Base-by-base conservation (phyloP, 1,140 invertebrate genomes). In the Saccostrea glomerata region DNA sequence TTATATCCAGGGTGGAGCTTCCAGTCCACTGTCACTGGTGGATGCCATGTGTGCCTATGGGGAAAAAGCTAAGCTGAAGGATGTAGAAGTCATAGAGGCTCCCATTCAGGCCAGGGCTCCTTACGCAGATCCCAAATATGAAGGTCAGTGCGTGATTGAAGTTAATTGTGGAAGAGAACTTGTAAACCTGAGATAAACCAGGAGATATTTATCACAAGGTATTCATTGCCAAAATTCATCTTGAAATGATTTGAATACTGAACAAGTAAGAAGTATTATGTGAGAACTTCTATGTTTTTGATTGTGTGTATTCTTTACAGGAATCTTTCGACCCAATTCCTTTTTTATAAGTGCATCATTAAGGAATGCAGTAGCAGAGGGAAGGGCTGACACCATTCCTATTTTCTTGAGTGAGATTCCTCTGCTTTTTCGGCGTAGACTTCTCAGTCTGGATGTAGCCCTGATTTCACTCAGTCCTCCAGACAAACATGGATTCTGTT, bases 351-450 rank as follows among this genome's bases (percentile, higher is more conserved):
- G 83, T 96, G 98, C 97, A 6, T 97, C 96, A 0, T 97, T 98
- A 15, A 96, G 98, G 56, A 96, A 97, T 93, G 97, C 98, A 0
- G 97, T 99, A 2, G 97, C 97, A 54, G 97, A 93, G 56, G 98
- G 98, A 2, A 96, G 97, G 82, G 98, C 97, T 0, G 98, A 99
- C 94, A 97, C 96, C 90, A 96, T 98, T 77, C 98, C 98, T 0
- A 98, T 99, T 89, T 99, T 98, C 95, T 95, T 99, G 0, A 97
- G 97, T 87, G 98, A 99, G 94, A 98, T 99, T 93, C 98, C 98
- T 0, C 96, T 97, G 84, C 95, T 99, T 12, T 99, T 99, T 95
- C 96, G 97, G 91, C 96, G 97, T 88, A 97, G 97, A 90, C 97
- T 98, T 89, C 95, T 98, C 23, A 96, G 97, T 92, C 97, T 98